These are phyloP conservation scores for Mystacides longicornis DNA, from an alignment of 2,888 invertebrate species.

Conservation along the genomic window DNA sequence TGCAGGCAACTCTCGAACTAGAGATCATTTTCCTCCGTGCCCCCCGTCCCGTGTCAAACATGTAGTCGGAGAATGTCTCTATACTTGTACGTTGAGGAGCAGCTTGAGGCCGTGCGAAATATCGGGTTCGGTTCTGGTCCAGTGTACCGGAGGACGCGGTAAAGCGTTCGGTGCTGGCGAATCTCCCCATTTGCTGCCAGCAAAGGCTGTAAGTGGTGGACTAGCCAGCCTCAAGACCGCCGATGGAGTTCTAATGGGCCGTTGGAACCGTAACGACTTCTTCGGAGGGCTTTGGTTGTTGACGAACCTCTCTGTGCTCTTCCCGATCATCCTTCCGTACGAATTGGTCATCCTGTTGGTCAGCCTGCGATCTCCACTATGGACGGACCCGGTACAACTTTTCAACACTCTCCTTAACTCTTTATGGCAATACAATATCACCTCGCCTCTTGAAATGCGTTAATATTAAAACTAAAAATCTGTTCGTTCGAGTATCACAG, in stretches of 20 bases:
- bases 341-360: slow-evolving; percentile 24
- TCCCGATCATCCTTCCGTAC: slow-evolving; percentile 17
- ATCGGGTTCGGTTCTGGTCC: slow-evolving; percentile 51
- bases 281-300: slow-evolving; percentile 32
- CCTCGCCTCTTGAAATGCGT: slow-evolving; percentile 8
- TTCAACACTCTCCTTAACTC: background rate
- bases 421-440: background rate
- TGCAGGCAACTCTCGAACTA: background rate
- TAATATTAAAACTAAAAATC: slow-evolving; percentile 10
- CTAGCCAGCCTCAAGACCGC: slow-evolving; percentile 16
- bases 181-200: slow-evolving; percentile 76
- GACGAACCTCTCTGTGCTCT: slow-evolving; percentile 18
- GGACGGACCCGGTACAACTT: slow-evolving; percentile 6
- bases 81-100: slow-evolving; percentile 54
- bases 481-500: slow-evolving; percentile 23
- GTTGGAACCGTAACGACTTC: slow-evolving; percentile 34
- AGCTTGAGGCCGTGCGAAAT: slow-evolving; percentile 56
- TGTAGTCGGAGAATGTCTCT: slow-evolving; percentile 21
- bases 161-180: slow-evolving; percentile 71
- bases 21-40: slow-evolving; percentile 15
- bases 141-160: slow-evolving; percentile 74
- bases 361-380: slow-evolving; percentile 23
- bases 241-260: slow-evolving; percentile 27
- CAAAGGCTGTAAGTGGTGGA: slow-evolving; percentile 34
- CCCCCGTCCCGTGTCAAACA: slow-evolving; percentile 3